Percentiles rank a stretch among this genome's conserved stretches.
These are phyloP conservation scores for Aldabrachelys gigantea DNA, from an alignment of 2,113 vertebrate species.

Conservation along the genomic window DNA sequence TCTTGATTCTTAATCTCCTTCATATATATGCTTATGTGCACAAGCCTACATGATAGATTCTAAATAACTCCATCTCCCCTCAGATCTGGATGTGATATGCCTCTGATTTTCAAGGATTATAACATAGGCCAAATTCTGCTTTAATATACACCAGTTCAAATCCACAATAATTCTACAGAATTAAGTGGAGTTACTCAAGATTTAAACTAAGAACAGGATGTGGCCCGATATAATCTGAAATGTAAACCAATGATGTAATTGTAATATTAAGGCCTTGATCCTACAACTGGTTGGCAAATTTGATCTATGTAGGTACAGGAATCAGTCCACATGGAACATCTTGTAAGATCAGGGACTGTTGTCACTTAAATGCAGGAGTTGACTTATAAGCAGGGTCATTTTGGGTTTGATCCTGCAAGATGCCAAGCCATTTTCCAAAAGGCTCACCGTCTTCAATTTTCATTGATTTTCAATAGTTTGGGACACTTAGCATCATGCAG, in stretches of 20 bases:
- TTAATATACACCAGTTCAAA: neutral
- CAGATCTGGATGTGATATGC: neutral
- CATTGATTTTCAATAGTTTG: neutral
- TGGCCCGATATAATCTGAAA: neutral
- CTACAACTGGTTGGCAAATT: neutral
- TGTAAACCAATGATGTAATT: neutral
- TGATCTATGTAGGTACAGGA: neutral
- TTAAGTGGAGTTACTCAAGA: neutral
- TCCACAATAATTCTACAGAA: neutral
- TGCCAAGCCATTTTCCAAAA: neutral
- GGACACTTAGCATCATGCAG: neutral
- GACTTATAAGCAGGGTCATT: neutral
- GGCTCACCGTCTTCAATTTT: neutral
- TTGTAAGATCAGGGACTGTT: neutral
- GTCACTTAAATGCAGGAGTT: neutral
- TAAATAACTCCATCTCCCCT: neutral
- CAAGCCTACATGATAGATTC: neutral
- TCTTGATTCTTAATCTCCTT: conserved; percentile 23
- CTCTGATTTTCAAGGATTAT: neutral
- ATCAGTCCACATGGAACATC: neutral
- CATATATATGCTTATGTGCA: neutral
- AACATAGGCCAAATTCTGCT: neutral
- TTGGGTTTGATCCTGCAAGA: neutral
- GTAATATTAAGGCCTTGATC: neutral
- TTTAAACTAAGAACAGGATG: neutral